Base-by-base conservation (phyloP, 1,140 invertebrate genomes). In the Cryptotermes secundus region DNA sequence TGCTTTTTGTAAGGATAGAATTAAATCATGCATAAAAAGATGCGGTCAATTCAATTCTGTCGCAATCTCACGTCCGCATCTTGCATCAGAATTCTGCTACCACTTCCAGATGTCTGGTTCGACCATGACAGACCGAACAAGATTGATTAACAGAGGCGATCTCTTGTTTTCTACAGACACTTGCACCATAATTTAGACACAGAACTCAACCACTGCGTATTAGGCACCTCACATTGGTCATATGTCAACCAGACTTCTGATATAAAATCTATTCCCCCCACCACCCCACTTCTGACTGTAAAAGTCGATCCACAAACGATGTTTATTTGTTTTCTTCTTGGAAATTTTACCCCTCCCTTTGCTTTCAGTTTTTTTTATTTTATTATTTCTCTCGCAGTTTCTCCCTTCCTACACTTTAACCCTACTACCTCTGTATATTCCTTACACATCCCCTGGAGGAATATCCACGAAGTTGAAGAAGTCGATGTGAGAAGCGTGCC, bases 291-390 rank as follows among this genome's bases (percentile, higher is more conserved):
- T 49, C 45, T 19, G 45, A 19, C 59, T n/a, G 26, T 14, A 10
- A 1, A 7, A 31, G 59, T 49, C 26, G n/a, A 72, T 72, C 19
- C 26, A 72, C 26, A 72, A 31, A 72, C n/a, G 26, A 72, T 72
- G 1, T 31, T n/a, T 6, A 72, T 72, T 72, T 72, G 26, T 72
- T 72, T 72, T 31, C n/a, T 72, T 31, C n/a, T 72, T 26, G 59
- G n/a, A 72, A 72, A 49, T 49, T 72, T 31, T 72, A 72, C 59
- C 59, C 59, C 59, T n/a, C 59, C 59, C 59, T 72, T 10, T 72
- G n/a, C 59, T 7, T 72, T 26, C 26, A 31, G 59, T 14, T 7
- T n/a, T 72, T 72, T 72, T 72, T 72, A 12, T 49, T 19, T 42
- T 42, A 42, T 10, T 49, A 49, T 49, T 49, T 49, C 45, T 49